Percentiles rank a stretch among this genome's conserved stretches.
Conservation (phyloP, 2,888 invertebrate species). For the Celastrina argiolus region DNA sequence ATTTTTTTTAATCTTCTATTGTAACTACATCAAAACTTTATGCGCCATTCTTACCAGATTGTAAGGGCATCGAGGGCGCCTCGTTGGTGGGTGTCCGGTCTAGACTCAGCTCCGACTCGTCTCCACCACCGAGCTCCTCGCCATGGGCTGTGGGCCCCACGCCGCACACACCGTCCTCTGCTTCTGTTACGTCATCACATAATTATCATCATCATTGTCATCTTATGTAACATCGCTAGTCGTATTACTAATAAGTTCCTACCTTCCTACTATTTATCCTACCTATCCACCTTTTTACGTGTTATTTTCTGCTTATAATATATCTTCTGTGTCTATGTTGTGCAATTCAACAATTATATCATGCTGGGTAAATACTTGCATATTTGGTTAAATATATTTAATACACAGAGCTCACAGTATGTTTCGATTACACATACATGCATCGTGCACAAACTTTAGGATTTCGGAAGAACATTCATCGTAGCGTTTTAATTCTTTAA, state of each 20-base stretch:
- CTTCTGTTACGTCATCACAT: conserved; percentile 48
- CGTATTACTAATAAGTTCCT: neutral
- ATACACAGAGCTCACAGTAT: conserved; percentile 22
- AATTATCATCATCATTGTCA: neutral
- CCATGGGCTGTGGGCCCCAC: conserved; percentile 59
- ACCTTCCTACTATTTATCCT: too few relatives aligned
- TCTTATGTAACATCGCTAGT: neutral
- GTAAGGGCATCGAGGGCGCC: conserved; percentile 70
- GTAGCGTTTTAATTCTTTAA: neutral
- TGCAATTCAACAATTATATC: neutral
- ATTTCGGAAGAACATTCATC: neutral
- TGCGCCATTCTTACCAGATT: conserved; percentile 52
- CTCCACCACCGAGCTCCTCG: conserved; percentile 63
- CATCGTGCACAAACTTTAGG: conserved; percentile 45
- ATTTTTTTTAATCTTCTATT: too few relatives aligned
- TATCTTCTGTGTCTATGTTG: neutral
- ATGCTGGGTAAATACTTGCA: neutral
- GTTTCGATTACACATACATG: conserved; percentile 39
- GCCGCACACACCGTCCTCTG: conserved; percentile 72
- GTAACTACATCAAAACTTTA: too few relatives aligned
- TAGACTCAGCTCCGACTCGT: conserved; percentile 68
- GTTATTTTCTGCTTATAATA: neutral
- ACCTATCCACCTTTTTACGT: neutral
- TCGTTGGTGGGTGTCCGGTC: conserved; percentile 76
- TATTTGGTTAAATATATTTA: neutral